These are phyloP conservation scores for Macroteleia sp. DNA, from an alignment of 2,888 invertebrate species.

Conservation along the genomic window DNA sequence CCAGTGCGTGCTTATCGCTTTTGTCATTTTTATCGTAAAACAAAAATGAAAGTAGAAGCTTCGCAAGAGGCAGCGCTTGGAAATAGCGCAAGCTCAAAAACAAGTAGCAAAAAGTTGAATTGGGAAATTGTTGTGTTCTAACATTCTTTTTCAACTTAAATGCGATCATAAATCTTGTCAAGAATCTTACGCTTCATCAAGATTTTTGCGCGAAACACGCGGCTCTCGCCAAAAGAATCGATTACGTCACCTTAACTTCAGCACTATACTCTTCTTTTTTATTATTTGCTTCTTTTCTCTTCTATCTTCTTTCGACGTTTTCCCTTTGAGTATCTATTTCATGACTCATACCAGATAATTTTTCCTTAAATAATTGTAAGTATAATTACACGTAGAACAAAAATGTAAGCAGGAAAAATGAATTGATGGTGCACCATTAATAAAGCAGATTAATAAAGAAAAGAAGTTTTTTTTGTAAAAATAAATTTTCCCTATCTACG, in stretches of 20 bases:
- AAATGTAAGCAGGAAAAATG: no score
- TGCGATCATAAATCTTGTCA: constrained; percentile 54
- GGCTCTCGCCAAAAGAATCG: constrained; percentile 32
- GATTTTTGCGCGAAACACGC: constrained; percentile 29
- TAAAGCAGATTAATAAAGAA: no score
- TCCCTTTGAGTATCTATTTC: constrained; percentile 2
- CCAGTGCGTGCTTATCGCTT: constrained; percentile 1
- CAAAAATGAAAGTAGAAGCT: constrained; percentile 13
- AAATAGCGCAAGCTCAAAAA: constrained; percentile 20
- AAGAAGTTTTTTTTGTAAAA: no score
- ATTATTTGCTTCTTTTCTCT: background rate
- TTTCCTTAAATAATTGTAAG: no score
- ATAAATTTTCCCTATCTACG: no score
- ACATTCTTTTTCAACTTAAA: constrained; percentile 48
- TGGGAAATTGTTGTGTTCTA: constrained; percentile 52
- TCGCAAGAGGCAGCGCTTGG: background rate
- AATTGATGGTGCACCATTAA: no score
- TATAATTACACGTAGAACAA: no score
- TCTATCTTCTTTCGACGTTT: background rate
- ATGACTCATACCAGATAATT: no score
- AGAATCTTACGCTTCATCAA: constrained; percentile 49
- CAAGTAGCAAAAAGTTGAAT: constrained; percentile 37
- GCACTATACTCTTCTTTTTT: background rate
- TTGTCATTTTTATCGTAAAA: constrained; percentile 18
- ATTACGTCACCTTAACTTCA: constrained; percentile 44